Percentiles rank a stretch among this genome's conserved stretches.
phyloP scores from a whole-genome alignment of 1,140 invertebrate genomes.

The Drosophila elegans region DNA sequence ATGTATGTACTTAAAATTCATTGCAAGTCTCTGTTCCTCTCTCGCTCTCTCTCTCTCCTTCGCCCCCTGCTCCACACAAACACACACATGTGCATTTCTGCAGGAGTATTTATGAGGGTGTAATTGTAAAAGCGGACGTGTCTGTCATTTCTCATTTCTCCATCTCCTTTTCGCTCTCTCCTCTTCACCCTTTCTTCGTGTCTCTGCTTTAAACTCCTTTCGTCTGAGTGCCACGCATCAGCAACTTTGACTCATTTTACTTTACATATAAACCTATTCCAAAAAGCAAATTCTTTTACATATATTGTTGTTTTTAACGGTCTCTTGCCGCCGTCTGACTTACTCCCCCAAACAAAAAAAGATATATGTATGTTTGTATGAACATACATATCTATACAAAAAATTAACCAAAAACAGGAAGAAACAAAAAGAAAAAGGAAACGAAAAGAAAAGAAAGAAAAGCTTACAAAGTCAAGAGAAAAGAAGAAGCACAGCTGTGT shows the following conservation, averaged over 20 bases:
- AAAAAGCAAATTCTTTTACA: constrained; percentile 45
- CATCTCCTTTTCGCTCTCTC: constrained; percentile 4
- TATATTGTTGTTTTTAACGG: constrained; percentile 58
- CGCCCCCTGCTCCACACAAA: constrained; percentile 3
- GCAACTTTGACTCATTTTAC: constrained; percentile 43
- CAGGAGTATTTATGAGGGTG: constrained; percentile 56
- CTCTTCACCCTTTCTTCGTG: constrained; percentile 32
- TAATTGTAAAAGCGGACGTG: constrained; percentile 67
- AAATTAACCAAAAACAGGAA: constrained; percentile 72
- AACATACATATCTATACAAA: neutral
- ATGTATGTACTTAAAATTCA: constrained; percentile 65
- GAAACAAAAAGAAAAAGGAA: constrained; percentile 57
- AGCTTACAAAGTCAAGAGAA: constrained; percentile 44
- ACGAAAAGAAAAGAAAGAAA: constrained; percentile 51
- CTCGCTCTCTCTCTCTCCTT: constrained; percentile 1
- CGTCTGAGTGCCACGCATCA: constrained; percentile 53
- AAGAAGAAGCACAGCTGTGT: constrained; percentile 40
- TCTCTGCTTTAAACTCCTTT: constrained; percentile 25
- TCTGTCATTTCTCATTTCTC: constrained; percentile 75
- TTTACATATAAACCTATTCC: constrained; percentile 11
- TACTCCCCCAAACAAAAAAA: constrained; percentile 14
- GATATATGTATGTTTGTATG: constrained; percentile 25
- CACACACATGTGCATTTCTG: constrained; percentile 21
- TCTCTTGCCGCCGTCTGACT: constrained; percentile 48
- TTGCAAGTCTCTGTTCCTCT: constrained; percentile 36